Evolutionary conservation across 1,140 invertebrate species (phyloP), one percentile per base, ranked within the genome.

Genomic region (Bombus confusus): DNA sequence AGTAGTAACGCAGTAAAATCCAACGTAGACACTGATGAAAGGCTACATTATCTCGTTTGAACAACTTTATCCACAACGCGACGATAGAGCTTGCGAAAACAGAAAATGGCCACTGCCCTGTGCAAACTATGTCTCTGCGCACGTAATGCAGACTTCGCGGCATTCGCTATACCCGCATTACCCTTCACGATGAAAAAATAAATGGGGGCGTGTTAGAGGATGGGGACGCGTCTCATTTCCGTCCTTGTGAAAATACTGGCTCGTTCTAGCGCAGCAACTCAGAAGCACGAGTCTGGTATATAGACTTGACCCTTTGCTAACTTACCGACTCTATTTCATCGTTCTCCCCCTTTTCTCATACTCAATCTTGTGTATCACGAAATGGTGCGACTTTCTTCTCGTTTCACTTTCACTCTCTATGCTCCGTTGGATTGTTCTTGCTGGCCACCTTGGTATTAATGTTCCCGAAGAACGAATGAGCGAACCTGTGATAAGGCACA

Each of bases 401-500:
- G 39, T 66, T 79, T 79, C 62, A 43, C 76, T 68, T 79, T 79
- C 64, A 31, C n/a, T 41, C n/a, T 43, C 22, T 31, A n/a, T 22
- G 25, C 52, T 43, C 31, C 41, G 28, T 31, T 12, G 18, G 2
- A 22, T 34, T 74, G 31, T 52, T 43, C 43, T 25, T 74, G 1
- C 6, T 15, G 28, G 28, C 37, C 6, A 41, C 5, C 15, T n/a
- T n/a, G 34, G 62, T 64, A 78, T n/a, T 62, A 64, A 78, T 37
- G 52, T n/a, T 37, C 75, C 37, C 37, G 15, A 37, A 31, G 28
- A 47, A 66, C 41, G n/a, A 79, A 79, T 47, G n/a, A 41, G 5
- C 13, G 39, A 22, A 64, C 52, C 1, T n/a, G n/a, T 15, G 77
- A 52, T 79, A 79, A 79, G 31, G 13, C 13, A 13, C 77, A 79